phyloP scores from a whole-genome alignment of 1,140 invertebrate genomes.

The Zaprionus inermis region DNA sequence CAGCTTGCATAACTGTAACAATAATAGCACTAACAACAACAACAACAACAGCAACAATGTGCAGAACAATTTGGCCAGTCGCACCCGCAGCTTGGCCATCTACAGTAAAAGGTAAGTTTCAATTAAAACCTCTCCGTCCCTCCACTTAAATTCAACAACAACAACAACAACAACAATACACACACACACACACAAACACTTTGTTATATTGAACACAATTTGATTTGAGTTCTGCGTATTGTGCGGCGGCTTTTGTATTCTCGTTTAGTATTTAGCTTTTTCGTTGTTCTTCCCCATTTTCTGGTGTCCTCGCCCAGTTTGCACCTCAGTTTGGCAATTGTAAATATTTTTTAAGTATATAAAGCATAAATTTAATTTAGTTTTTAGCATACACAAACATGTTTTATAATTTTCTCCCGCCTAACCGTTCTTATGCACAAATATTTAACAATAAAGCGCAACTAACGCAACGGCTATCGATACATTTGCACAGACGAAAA shows the following conservation, averaged over 20 bases:
- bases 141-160: neutral
- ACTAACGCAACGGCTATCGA: constrained; percentile 15
- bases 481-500: neutral
- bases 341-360: constrained; percentile 44
- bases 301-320: constrained; percentile 21
- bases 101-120: constrained; percentile 83
- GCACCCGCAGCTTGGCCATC: constrained; percentile 78
- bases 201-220: constrained; percentile 24
- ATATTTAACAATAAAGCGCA: constrained; percentile 17
- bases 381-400: constrained; percentile 10
- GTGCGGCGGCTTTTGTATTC: constrained; percentile 29
- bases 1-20: constrained; percentile 70
- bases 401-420: constrained; percentile 14
- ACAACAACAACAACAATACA: constrained; percentile 33
- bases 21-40: constrained; percentile 68
- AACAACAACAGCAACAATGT: constrained; percentile 64
- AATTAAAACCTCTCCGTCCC: constrained; percentile 1
- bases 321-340: constrained; percentile 38
- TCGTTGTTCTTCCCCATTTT: constrained; percentile 8
- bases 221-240: constrained; percentile 49
- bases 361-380: neutral
- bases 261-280: constrained; percentile 41
- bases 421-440: constrained; percentile 31
- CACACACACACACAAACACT: constrained; percentile 22
- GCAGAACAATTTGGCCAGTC: constrained; percentile 59